Evolutionary conservation across 2,113 vertebrate genomes (phyloP).

Genomic region (Asarcornis scutulata): DNA sequence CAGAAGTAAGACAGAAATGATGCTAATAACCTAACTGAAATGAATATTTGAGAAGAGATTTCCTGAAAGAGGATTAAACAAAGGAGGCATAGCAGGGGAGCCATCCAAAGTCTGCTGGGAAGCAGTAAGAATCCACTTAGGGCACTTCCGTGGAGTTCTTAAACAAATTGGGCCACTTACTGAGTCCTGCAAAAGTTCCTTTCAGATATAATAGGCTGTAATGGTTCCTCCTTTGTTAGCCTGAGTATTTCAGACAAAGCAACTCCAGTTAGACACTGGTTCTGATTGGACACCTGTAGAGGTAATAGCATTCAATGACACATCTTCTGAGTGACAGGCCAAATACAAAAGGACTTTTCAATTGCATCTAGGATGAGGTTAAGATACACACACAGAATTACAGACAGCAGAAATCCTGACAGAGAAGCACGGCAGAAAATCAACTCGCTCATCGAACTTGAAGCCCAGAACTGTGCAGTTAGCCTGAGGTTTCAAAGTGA

Average conservation of each 20-base stretch:
- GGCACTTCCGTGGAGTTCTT: background rate
- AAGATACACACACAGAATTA: background rate
- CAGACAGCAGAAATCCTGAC: background rate
- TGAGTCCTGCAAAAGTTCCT: background rate
- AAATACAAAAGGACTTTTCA: conserved; percentile 9
- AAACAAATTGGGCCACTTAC: conserved; percentile 32
- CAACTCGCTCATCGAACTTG: background rate
- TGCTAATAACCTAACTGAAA: background rate
- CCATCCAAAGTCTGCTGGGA: background rate
- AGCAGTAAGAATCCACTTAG: conserved; percentile 11
- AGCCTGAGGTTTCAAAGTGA: background rate
- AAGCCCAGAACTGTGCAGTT: background rate
- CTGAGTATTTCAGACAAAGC: conserved; percentile 23
- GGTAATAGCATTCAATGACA: conserved; percentile 17
- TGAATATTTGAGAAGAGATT: background rate
- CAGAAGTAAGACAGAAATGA: background rate
- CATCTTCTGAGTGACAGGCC: background rate
- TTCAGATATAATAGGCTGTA: background rate
- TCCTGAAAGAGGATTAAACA: background rate
- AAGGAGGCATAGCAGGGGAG: background rate
- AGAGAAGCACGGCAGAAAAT: background rate
- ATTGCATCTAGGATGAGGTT: background rate
- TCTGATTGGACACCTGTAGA: conserved; percentile 29
- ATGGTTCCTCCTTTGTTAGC: conserved; percentile 22
- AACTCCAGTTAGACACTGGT: background rate